phyloP scores from a whole-genome alignment of 1,140 invertebrate species.

The Sinonovacula constricta region DNA sequence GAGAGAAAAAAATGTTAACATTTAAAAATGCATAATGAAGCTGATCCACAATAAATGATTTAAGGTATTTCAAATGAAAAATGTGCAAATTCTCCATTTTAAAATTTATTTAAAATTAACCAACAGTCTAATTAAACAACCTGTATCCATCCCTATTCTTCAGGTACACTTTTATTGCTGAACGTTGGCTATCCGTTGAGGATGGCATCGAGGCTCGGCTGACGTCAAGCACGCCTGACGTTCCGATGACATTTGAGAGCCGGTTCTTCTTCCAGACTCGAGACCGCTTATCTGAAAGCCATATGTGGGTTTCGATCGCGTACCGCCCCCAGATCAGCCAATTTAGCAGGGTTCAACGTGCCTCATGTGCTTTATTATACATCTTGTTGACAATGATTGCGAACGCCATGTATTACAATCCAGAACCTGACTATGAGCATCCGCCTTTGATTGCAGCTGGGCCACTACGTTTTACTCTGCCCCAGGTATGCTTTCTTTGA shows the following conservation, averaged over 20 bases:
- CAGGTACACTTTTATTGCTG: slow-evolving; percentile 73
- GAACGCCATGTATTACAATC: slow-evolving; percentile 76
- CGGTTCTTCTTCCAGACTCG: slow-evolving; percentile 61
- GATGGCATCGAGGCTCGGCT: slow-evolving; percentile 64
- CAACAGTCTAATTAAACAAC: too few species aligned
- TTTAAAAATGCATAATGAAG: too few species aligned
- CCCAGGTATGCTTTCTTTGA: too few species aligned
- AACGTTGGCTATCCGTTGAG: slow-evolving; percentile 73
- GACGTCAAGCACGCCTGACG: slow-evolving; percentile 58
- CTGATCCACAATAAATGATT: too few species aligned
- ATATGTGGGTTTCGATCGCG: slow-evolving; percentile 75
- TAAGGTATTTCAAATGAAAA: too few species aligned
- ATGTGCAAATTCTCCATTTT: too few species aligned
- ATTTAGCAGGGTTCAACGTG: slow-evolving; percentile 76
- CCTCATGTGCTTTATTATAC: slow-evolving; percentile 72
- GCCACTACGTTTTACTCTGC: slow-evolving; percentile 8
- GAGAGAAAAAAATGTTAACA: too few species aligned
- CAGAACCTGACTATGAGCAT: slow-evolving; percentile 14
- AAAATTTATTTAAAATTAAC: too few species aligned
- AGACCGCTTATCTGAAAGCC: slow-evolving; percentile 75
- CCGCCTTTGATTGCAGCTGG: slow-evolving; percentile 11
- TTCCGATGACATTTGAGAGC: slow-evolving; percentile 69
- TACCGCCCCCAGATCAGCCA: slow-evolving; percentile 66
- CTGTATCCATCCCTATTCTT: too few species aligned
- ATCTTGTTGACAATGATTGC: slow-evolving; percentile 76